Evolutionary conservation across 2,888 invertebrate genomes (phyloP).

Genomic region (Drosophila prolongata): DNA sequence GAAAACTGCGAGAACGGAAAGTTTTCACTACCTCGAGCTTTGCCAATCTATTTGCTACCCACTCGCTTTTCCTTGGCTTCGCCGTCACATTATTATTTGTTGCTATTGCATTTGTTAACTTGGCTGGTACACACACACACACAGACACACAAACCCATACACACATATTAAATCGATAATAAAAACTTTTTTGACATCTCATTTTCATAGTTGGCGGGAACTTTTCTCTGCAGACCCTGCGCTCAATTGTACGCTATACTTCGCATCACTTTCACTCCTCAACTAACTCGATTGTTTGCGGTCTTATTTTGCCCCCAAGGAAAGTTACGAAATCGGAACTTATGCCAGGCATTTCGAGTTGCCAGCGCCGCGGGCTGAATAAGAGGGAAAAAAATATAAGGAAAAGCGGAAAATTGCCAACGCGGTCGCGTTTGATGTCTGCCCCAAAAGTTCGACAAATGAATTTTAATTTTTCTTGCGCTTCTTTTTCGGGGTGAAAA

Average conservation of each 20-base stretch:
- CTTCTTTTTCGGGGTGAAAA: conserved; percentile 19
- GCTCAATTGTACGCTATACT: conserved; percentile 50
- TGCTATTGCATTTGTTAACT: conserved; percentile 66
- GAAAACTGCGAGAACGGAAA: conserved; percentile 50
- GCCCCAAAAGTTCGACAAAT: conserved; percentile 42
- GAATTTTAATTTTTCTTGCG: conserved; percentile 48
- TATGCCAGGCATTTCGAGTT: conserved; percentile 43
- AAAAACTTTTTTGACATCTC: conserved; percentile 80
- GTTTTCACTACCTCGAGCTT: conserved; percentile 58
- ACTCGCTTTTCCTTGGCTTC: conserved; percentile 40
- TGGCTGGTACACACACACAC: conserved; percentile 12
- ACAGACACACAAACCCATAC: neutral
- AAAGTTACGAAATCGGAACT: conserved; percentile 41
- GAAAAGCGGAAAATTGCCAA: conserved; percentile 37
- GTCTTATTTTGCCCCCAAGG: conserved; percentile 41
- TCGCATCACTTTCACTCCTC: conserved; percentile 40
- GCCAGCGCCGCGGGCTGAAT: conserved; percentile 15
- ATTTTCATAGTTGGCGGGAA: conserved; percentile 75
- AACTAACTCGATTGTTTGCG: conserved; percentile 64
- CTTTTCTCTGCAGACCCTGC: conserved; percentile 35
- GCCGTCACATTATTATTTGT: conserved; percentile 59
- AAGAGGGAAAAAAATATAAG: neutral
- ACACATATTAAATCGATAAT: conserved; percentile 77
- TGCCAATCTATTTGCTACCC: conserved; percentile 63
- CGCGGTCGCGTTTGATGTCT: conserved; percentile 50